A percentile compares a stretch with the other conserved stretches of the same genome.
phyloP scores from a whole-genome alignment of 2,797 vertebrate species.

The Rhabdophis nuchalis region DNA sequence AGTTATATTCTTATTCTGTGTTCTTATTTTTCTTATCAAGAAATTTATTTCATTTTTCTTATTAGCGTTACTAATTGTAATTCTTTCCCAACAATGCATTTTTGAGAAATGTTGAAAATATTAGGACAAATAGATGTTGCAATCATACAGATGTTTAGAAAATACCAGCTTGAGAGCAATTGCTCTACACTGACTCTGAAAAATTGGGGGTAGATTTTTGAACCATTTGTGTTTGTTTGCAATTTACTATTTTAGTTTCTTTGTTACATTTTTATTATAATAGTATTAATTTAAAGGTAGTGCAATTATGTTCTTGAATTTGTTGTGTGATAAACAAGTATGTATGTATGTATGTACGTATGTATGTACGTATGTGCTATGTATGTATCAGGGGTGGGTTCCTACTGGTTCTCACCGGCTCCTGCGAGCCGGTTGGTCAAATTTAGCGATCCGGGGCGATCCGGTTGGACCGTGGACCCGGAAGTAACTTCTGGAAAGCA shows the following conservation, averaged over 20 bases:
- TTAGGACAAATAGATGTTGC: neutral
- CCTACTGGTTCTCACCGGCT: no score
- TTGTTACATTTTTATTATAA: conserved; percentile 36
- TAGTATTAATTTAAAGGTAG: conserved; percentile 34
- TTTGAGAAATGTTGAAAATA: neutral
- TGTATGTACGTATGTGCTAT: neutral
- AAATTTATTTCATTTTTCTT: conserved; percentile 41
- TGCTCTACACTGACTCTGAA: neutral
- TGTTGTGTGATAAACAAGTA: conserved; percentile 35
- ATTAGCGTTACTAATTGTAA: conserved; percentile 38
- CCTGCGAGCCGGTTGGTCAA: no score
- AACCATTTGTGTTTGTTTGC: neutral
- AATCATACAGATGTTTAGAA: neutral
- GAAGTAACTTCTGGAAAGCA: no score
- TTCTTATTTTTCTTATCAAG: conserved; percentile 2
- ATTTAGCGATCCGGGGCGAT: no score
- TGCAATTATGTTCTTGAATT: conserved; percentile 30
- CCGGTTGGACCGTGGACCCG: no score
- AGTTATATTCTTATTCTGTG: conserved; percentile 4
- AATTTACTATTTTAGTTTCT: neutral
- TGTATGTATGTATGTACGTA: neutral
- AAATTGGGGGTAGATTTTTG: neutral
- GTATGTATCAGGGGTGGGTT: no score
- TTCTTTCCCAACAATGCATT: neutral
- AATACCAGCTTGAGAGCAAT: neutral